Base-by-base conservation (phyloP, 2,797 vertebrate genomes). In the Sylvilagus floridanus region DNA sequence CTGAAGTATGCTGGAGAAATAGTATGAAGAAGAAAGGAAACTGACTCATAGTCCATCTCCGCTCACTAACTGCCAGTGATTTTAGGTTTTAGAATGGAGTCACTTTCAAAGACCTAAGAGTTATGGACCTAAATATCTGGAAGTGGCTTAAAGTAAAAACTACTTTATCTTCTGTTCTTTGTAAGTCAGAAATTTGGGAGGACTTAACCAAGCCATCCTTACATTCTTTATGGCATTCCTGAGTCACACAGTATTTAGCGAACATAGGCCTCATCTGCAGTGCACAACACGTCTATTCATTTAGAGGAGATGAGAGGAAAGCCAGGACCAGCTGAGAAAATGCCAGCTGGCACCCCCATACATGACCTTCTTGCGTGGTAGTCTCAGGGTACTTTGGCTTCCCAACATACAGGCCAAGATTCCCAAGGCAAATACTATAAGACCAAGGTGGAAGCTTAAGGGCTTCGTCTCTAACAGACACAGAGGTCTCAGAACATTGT, bases 41-140 rank as follows among this genome's bases (percentile, higher is more conserved):
- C 12, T 71, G 17, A 19, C 35, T 52, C 37, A 54, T 17, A 47
- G 52, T 30, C 50, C 26, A 9, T 22, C 14, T 69, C 47, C 14
- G 88, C 19, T n/a, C 28, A 54, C 26, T 63, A 94, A 69, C 22
- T 83, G 52, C 26, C 35, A 88, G 68, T 3, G 47, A 68, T 47
- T 71, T 82, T 4, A 83, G 17, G 24, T 17, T 32, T 85, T 85
- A 65, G 57, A 77, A 73, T 84, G 82, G 90, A 54, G 5, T 86
- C 69, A 71, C 50, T 68, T 73, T 84, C 19, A 0, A 78, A 32
- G 21, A 71, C 32, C 82, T 52, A 84, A 84, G 7, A 76, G 7
- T 14, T 91, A 71, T 69, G 78, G 79, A 21, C 65, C 14, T 50
- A 91, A 77, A 93, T 72, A 89, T 47, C 26, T 93, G 83, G 13